phyloP scores from a whole-genome alignment of 2,888 invertebrate species.

The Nemotelus nigrinus region DNA sequence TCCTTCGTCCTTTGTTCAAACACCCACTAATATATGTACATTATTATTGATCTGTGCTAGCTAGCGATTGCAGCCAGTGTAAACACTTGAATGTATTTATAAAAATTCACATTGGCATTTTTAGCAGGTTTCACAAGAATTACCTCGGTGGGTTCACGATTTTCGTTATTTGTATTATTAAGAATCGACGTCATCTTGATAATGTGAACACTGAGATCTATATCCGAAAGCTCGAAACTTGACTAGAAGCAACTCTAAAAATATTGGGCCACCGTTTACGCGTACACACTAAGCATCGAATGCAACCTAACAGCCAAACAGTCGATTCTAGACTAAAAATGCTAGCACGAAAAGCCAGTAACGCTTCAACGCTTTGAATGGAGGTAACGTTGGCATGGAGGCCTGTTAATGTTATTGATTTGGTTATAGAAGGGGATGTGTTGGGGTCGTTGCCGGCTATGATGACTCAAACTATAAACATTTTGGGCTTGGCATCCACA shows the following conservation, averaged over 20 bases:
- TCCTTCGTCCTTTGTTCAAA: not conserved
- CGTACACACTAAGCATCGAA: not conserved
- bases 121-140: not conserved
- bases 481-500: constrained; percentile 16
- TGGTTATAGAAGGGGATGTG: not conserved
- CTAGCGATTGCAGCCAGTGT: not conserved
- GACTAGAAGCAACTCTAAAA: not conserved
- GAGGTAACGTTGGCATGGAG: not conserved
- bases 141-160: constrained; percentile 27
- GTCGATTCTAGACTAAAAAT: constrained; percentile 1
- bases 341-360: not conserved
- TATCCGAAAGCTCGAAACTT: not conserved
- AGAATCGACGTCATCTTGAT: constrained; percentile 36
- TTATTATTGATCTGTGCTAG: constrained; percentile 5
- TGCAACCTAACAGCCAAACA: constrained; percentile 21
- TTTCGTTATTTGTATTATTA: constrained; percentile 13
- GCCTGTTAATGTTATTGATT: constrained; percentile 1
- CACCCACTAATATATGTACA: not conserved
- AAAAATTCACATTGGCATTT: not conserved
- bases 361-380: not conserved
- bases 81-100: not conserved
- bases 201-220: not conserved
- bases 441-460: not conserved
- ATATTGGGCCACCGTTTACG: not conserved
- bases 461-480: constrained; percentile 9